These are phyloP conservation scores for Coreoperca whiteheadi DNA, from an alignment of 2,113 vertebrate genomes.

Conservation along the genomic window DNA sequence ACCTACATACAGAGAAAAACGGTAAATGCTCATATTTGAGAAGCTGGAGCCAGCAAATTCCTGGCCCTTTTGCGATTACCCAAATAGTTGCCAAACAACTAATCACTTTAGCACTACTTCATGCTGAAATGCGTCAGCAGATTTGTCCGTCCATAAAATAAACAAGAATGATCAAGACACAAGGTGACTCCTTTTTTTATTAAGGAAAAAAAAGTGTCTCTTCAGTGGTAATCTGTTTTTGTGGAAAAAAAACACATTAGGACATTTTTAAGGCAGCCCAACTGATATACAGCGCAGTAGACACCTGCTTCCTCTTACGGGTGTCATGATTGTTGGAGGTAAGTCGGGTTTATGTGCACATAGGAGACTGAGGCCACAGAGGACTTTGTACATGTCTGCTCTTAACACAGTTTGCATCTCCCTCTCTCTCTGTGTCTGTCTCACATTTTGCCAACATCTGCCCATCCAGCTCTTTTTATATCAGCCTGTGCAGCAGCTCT, in stretches of 20 bases:
- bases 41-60: neutral
- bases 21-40: neutral
- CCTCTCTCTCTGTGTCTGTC: constrained; percentile 43
- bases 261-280: neutral
- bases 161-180: neutral
- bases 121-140: neutral
- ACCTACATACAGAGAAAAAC: neutral
- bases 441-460: constrained; percentile 52
- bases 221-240: too few relatives aligned
- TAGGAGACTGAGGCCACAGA: constrained; percentile 56
- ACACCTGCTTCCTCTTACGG: constrained; percentile 6
- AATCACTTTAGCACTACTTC: neutral
- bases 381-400: constrained; percentile 68
- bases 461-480: constrained; percentile 37
- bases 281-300: neutral
- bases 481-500: constrained; percentile 19
- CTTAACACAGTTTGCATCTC: constrained; percentile 65
- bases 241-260: neutral
- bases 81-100: too few relatives aligned
- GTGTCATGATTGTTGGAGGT: constrained; percentile 37
- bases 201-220: too few relatives aligned
- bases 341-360: constrained; percentile 50
- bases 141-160: neutral
- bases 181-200: too few relatives aligned
- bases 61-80: neutral